Base-by-base conservation (phyloP, 2,113 vertebrate species). In the Corythornis cristatus region DNA sequence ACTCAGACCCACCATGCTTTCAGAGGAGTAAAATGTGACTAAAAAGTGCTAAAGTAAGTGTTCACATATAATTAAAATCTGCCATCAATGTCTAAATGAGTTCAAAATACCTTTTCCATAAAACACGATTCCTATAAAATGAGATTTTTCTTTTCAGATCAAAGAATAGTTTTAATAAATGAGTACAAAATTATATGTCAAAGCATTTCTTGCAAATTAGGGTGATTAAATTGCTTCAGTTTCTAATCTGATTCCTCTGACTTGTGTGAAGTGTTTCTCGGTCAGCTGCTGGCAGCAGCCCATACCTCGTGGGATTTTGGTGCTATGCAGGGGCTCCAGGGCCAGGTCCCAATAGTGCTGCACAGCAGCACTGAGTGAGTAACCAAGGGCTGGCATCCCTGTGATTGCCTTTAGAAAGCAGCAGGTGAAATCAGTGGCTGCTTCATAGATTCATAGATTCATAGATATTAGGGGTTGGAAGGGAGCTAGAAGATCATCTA, bases 11-110 rank as follows among this genome's bases (percentile, higher is more conserved):
- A 0, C 61, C 83, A 91, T 5, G 7, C 42, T 83, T 95, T 68
- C 71, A 53, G 66, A 92, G 89, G 80, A 94, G 79, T 94, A 90
- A 97, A 96, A 96, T 51, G 82, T 29, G 25, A 58, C 88, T 94
- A 26, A 89, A 94, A 97, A 95, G 74, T 92, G 95, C 83, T 96
- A 90, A 96, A 96, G 70, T 88, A 91, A 94, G 87, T 90, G 80
- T 40, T 93, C 64, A 35, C 89, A 73, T 95, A 87, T 94, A 96
- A 97, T 97, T 96, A 96, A 97, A 90, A 95, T 85, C 88, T 37
- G 71, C 94, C 75, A 3, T 33, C 17, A 82, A 88, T 79, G 48
- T 92, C 88, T 96, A 83, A 84, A 91, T n/a, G 40, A 91, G 85
- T 89, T 95, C 90, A 95, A 97, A 97, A 96, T 88, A 95, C 94